Percentiles rank a stretch among this genome's conserved stretches.
These are phyloP conservation scores for Bryconaethiops microstoma DNA, from an alignment of 2,797 vertebrate species.

Conservation along the genomic window DNA sequence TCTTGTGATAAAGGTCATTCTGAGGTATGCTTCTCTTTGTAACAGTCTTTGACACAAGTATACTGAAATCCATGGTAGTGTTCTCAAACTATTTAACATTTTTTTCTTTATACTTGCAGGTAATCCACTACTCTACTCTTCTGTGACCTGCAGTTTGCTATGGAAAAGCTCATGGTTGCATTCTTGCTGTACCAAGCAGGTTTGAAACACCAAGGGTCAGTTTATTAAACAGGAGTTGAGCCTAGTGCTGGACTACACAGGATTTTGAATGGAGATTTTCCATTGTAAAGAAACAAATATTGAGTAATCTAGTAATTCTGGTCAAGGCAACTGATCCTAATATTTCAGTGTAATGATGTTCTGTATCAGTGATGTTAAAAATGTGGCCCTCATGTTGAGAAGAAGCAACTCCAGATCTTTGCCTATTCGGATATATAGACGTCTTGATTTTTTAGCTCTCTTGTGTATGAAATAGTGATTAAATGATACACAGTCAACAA, in stretches of 20 bases:
- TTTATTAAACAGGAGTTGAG: no score
- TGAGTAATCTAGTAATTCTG: no score
- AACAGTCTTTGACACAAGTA: neutral
- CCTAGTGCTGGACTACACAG: no score
- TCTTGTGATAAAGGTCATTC: neutral
- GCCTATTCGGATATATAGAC: neutral
- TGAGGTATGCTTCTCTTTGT: neutral
- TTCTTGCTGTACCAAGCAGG: no score
- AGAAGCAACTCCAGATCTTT: neutral
- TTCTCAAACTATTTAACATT: neutral
- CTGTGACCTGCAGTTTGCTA: neutral
- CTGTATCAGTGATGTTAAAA: neutral
- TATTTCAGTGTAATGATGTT: neutral
- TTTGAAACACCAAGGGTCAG: no score
- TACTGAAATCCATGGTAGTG: neutral
- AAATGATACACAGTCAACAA: no score
- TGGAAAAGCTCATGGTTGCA: no score
- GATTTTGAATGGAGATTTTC: no score
- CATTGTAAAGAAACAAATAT: no score
- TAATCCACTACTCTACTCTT: neutral
- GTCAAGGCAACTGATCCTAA: neutral
- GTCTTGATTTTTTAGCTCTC: neutral
- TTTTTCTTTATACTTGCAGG: neutral
- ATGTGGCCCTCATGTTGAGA: neutral
- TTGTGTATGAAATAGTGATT: neutral